These are phyloP conservation scores for Sternarchorhynchus goeldii DNA, from an alignment of 2,797 vertebrate species.

Conservation along the genomic window DNA sequence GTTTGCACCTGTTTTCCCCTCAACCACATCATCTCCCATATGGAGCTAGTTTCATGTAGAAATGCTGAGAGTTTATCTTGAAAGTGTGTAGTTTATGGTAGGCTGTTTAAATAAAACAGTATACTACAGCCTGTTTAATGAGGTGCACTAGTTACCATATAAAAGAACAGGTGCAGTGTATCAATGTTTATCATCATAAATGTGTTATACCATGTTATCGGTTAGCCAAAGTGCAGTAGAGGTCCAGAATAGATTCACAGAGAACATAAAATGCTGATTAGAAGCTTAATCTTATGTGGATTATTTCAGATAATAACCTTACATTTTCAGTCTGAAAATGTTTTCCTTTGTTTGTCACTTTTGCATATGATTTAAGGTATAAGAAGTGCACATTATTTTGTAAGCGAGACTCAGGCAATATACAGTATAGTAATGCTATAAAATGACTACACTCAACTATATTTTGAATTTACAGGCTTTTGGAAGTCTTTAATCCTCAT, in stretches of 20 bases:
- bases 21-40: neutral
- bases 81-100: neutral
- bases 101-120: neutral
- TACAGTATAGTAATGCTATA: too few species aligned
- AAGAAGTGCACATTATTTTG: too few species aligned
- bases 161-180: conserved; percentile 1
- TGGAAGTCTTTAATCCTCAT: neutral
- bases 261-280: neutral
- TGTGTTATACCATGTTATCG: neutral
- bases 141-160: neutral
- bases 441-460: too few species aligned
- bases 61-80: neutral
- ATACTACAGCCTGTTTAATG: neutral
- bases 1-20: conserved; percentile 23
- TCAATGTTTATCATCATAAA: neutral
- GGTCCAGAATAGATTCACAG: neutral
- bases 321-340: too few species aligned
- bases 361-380: too few species aligned
- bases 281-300: too few species aligned
- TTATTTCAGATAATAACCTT: too few species aligned
- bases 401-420: too few species aligned
- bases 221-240: neutral
- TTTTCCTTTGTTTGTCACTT: too few species aligned
- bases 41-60: neutral
- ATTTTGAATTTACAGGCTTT: neutral